A percentile compares a stretch with the other conserved stretches of the same genome.
phyloP scores from a whole-genome alignment of 2,113 vertebrate species.

The Sarotherodon lohbergeri region DNA sequence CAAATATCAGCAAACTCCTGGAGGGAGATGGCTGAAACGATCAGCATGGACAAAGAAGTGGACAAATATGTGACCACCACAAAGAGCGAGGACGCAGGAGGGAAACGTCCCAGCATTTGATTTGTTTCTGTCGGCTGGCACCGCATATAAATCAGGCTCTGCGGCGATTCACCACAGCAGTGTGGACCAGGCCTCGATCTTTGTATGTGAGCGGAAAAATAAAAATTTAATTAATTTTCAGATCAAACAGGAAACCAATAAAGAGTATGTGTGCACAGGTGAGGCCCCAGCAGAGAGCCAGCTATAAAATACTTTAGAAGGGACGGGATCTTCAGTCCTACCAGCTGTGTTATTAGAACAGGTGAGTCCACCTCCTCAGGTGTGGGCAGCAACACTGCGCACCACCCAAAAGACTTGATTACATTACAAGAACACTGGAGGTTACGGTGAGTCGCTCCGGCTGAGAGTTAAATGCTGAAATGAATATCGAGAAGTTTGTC shows the following conservation, averaged over 20 bases:
- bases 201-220: background rate
- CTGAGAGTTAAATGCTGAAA: background rate
- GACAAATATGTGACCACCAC: background rate
- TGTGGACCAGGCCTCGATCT: background rate
- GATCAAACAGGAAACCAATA: background rate
- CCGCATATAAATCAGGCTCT: background rate
- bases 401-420: background rate
- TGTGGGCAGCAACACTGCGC: background rate
- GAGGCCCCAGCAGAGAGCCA: background rate
- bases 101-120: background rate
- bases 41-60: background rate
- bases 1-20: background rate
- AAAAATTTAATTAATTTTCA: background rate
- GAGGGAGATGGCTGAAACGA: background rate
- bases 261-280: background rate
- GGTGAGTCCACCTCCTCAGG: background rate
- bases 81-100: background rate
- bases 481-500: background rate
- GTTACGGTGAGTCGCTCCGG: background rate
- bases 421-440: background rate
- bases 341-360: background rate
- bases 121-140: background rate
- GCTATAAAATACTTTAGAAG: background rate
- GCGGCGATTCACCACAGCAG: background rate
- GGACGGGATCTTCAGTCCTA: background rate